Evolutionary conservation across 2,797 vertebrate genomes (phyloP).

Genomic region (Lagorchestes hirsutus): DNA sequence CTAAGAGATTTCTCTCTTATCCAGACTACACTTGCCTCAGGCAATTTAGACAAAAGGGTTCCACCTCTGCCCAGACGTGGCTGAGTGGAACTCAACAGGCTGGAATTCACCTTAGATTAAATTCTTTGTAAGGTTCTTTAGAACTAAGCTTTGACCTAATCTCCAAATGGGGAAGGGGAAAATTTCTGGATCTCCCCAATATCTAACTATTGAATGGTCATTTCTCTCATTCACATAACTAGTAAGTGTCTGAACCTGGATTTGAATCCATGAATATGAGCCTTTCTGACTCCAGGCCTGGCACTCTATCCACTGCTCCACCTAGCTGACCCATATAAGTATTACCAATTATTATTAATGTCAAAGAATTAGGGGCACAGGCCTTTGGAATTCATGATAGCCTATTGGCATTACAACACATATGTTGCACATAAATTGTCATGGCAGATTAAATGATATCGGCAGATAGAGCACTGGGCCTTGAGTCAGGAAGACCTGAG

Average conservation of each 20-base stretch:
- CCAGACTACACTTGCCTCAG: not conserved
- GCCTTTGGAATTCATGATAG: not conserved
- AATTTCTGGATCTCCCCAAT: not conserved
- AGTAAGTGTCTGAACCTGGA: not conserved
- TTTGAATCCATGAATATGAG: not conserved
- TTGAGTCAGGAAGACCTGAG: not conserved
- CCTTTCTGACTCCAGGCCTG: not conserved
- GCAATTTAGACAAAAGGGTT: not conserved
- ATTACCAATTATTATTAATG: not conserved
- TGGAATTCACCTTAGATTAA: not conserved
- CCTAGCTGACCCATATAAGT: not conserved
- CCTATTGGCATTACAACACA: not conserved
- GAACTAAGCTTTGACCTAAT: not conserved
- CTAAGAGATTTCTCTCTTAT: no score
- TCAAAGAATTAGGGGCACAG: constrained; percentile 33
- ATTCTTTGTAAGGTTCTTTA: not conserved
- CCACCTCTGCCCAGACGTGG: not conserved
- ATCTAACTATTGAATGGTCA: not conserved
- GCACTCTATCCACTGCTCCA: not conserved
- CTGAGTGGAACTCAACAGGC: no score
- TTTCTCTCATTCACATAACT: not conserved
- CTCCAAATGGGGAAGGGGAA: not conserved
- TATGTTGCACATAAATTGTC: constrained; percentile 22
- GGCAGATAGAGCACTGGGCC: not conserved
- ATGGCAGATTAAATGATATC: constrained; percentile 42